Percentiles rank a stretch among this genome's conserved stretches.
These are phyloP conservation scores for Penaeus japonicus DNA, from an alignment of 1,140 invertebrate genomes.

Conservation along the genomic window DNA sequence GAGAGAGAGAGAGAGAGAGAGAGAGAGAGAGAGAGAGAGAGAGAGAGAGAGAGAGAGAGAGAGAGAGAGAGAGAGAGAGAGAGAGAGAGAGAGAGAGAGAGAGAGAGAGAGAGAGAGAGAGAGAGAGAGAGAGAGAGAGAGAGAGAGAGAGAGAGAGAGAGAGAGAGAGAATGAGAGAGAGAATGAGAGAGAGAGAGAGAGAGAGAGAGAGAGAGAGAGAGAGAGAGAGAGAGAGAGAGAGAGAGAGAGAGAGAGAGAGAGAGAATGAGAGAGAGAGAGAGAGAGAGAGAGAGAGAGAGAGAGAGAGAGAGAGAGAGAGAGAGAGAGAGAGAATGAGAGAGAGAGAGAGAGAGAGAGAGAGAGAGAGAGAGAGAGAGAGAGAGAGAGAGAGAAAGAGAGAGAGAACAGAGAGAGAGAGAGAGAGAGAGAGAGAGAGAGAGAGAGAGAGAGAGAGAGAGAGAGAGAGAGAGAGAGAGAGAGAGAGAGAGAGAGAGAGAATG, in stretches of 20 bases:
- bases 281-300: slow-evolving; percentile 4
- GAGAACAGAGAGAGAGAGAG: slow-evolving; percentile 21
- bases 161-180: too few species aligned
- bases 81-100: slow-evolving; percentile 57
- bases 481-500: not conserved
- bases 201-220: slow-evolving; percentile 3
- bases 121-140: not conserved
- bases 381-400: slow-evolving; percentile 53
- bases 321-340: slow-evolving; percentile 48
- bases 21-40: not conserved
- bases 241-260: slow-evolving; percentile 53
- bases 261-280: slow-evolving; percentile 12
- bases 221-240: not conserved
- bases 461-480: slow-evolving; percentile 57
- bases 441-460: not conserved
- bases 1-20: not conserved
- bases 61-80: not conserved
- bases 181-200: too few species aligned
- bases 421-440: slow-evolving; percentile 11
- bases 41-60: not conserved
- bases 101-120: not conserved
- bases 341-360: slow-evolving; percentile 3
- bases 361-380: not conserved
- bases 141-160: slow-evolving; percentile 22
- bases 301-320: not conserved